Base-by-base conservation (phyloP, 1,140 invertebrate genomes). In the Coboldia fuscipes region DNA sequence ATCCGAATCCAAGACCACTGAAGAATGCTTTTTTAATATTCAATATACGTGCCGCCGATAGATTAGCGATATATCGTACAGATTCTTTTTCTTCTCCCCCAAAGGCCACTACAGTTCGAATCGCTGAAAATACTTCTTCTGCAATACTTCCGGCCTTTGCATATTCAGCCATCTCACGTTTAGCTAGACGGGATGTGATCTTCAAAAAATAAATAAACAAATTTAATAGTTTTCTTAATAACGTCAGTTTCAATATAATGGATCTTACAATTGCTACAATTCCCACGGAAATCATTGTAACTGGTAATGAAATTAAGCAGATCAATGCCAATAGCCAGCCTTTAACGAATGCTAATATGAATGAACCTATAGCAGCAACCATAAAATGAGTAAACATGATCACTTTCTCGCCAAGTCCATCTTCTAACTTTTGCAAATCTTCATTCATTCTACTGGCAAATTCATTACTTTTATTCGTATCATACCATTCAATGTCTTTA, bases 401-500 rank as follows among this genome's bases (percentile, higher is more conserved):
- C 13, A 88, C 59, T 53, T 93, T 93, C 49, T 88, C 82, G 0
- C 84, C 84, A 24, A 92, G 72, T 5, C 85, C 88, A 49, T 88
- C 83, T 50, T 88, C 76, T 41, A 92, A 63, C 54, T 86, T 81
- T 15, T 79, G 67, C 14, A 93, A 62, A 57, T 93, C 85, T 50
- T 82, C 76, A 28, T 81, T 71, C 47, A 90, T 65, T 56, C 80
- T 71, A 18, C 70, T 74, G 16, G 80, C 76, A 26, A 90, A 69
- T 48, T 85, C 79, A 3, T 79, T 80, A 27, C 73, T 75, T 49
- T 81, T 70, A 46, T 83, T 70, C 3, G 60, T 47, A 54, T 90
- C 84, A 54, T 81, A 88, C 78, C 84, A 90, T 37, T 65, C 63
- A 47, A 89, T 82, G 45, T 89, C 68, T 45, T 72, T 68, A 49